Evolutionary conservation across 2,888 invertebrate species (phyloP), one percentile per base, ranked within the genome.

Genomic region (Lacanobia wlatinum): DNA sequence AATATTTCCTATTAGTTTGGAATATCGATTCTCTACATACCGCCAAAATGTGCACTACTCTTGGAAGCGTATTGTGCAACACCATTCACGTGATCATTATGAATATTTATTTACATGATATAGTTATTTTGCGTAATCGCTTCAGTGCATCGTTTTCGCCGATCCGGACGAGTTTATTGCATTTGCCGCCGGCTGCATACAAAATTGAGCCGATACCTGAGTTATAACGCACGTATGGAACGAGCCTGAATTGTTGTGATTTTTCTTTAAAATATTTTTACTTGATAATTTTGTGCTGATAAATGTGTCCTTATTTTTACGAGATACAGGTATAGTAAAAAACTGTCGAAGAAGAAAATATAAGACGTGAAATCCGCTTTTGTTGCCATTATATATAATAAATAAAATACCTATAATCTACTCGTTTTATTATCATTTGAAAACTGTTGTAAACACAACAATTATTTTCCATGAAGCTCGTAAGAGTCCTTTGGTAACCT

Each of bases 141-240:
- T 84, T 73, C 80, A 83, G 77, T 73, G 72, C 75, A 78, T 73
- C 82, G 76, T 84, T 80, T 85, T 74, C 73, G 73, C 77, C 78
- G 65, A 61, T 64, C 70, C 53, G 34, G 65, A 76, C 71, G 70
- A 82, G 76, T 85, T 86, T 86, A 84, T 84, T 84, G 80, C 78
- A 68, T 77, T 79, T 74, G 76, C 76, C 74, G 79, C 79, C 64
- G 82, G 78, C 73, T 84, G 86, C 86, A 87, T 87, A 87, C 84
- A 81, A 73, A 83, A 84, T 84, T 77, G 62, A 80, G 63, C 65
- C 70, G 62, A 78, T 85, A 72, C 78, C 76, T 76, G 72, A 66
- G 69, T 77, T 66, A 76, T 73, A 73, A 72, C 60, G 65, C 64
- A 73, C 67, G 70, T 65, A 23, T 28, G 2, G n/a, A 62, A 34